phyloP scores from a whole-genome alignment of 2,113 vertebrate genomes.

The Hemibagrus wyckioides region DNA sequence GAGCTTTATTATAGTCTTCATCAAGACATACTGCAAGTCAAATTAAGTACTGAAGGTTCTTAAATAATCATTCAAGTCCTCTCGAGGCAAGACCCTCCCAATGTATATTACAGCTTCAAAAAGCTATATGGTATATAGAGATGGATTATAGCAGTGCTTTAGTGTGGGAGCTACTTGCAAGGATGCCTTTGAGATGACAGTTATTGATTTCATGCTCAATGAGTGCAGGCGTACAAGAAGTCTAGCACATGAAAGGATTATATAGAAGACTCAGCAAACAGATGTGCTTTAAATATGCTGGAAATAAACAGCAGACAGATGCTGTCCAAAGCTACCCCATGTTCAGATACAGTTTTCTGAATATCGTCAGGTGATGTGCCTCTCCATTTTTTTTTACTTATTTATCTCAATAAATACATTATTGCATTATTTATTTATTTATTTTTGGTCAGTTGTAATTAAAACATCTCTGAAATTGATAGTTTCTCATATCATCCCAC shows the following conservation, averaged over 20 bases:
- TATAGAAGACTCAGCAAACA: slow-evolving; percentile 60
- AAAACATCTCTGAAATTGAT: background rate
- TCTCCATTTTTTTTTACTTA: background rate
- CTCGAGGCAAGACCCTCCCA: slow-evolving; percentile 62
- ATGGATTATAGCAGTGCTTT: slow-evolving; percentile 65
- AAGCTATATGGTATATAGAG: slow-evolving; percentile 58
- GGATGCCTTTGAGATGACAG: slow-evolving; percentile 72
- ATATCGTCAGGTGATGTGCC: background rate
- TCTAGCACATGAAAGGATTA: slow-evolving; percentile 71
- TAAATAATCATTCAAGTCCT: slow-evolving; percentile 72
- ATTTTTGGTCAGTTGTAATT: background rate
- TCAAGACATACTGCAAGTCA: slow-evolving; percentile 60
- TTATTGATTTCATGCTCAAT: slow-evolving; percentile 75
- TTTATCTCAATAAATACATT: background rate
- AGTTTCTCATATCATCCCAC: background rate
- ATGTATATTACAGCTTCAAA: slow-evolving; percentile 70
- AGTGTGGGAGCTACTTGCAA: slow-evolving; percentile 63
- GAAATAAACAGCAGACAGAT: slow-evolving; percentile 18
- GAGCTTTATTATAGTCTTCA: slow-evolving; percentile 57
- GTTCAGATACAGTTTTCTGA: background rate
- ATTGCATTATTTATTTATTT: background rate
- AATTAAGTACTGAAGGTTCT: slow-evolving; percentile 63
- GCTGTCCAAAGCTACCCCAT: background rate
- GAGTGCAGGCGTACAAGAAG: slow-evolving; percentile 63
- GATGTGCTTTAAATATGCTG: slow-evolving; percentile 41